phyloP scores from a whole-genome alignment of 1,140 invertebrate genomes.

The Lepeophtheirus salmonis region DNA sequence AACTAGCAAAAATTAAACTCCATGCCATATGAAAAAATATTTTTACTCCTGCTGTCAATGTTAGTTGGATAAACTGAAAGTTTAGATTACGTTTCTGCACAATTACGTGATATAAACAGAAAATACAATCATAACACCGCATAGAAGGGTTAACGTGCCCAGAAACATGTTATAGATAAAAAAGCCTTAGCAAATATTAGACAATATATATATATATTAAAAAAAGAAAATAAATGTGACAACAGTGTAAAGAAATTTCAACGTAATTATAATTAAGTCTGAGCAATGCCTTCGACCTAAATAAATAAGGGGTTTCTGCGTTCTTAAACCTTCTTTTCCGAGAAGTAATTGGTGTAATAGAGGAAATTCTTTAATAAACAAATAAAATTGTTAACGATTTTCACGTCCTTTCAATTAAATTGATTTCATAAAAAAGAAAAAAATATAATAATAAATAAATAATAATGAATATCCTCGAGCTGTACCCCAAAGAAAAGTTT shows the following conservation, averaged over 20 bases:
- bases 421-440: neutral
- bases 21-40: too few species aligned
- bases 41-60: too few species aligned
- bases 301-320: too few species aligned
- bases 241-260: neutral
- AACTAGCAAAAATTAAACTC: too few species aligned
- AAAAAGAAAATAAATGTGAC: neutral
- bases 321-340: too few species aligned
- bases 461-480: neutral
- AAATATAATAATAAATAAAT: conserved; percentile 1
- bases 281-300: neutral
- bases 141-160: too few species aligned
- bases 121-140: too few species aligned
- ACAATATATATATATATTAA: neutral
- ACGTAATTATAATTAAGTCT: neutral
- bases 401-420: neutral
- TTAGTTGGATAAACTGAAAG: too few species aligned
- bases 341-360: neutral
- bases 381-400: neutral
- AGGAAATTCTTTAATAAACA: neutral
- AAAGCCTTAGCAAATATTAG: neutral
- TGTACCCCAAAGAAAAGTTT: neutral
- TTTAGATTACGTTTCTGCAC: too few species aligned
- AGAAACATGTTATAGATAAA: too few species aligned
- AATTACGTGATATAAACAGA: too few species aligned